A percentile compares a stretch with the other conserved stretches of the same genome.
These are phyloP conservation scores for Balearica regulorum DNA, from an alignment of 2,797 vertebrate species.

Conservation along the genomic window DNA sequence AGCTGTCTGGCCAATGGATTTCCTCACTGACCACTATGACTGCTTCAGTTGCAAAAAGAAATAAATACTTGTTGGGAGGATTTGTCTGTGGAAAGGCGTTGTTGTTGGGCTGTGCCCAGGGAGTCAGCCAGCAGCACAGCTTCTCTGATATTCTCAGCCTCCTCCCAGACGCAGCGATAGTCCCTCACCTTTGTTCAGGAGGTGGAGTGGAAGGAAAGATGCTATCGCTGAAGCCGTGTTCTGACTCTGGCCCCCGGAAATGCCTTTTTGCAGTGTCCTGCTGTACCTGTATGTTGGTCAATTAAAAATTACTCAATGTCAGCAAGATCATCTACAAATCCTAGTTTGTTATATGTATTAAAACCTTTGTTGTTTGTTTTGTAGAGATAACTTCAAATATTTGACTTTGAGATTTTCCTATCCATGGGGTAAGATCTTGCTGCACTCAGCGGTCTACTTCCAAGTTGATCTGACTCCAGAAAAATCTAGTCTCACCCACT, in stretches of 20 bases:
- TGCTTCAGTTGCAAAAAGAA: neutral
- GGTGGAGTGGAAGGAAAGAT: neutral
- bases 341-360: neutral
- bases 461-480: neutral
- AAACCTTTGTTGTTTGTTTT: neutral
- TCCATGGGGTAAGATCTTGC: neutral
- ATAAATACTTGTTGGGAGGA: neutral
- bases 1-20: neutral
- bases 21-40: neutral
- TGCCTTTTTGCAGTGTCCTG: neutral
- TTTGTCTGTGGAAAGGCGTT: neutral
- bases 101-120: neutral
- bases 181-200: fast-evolving
- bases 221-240: neutral
- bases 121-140: neutral
- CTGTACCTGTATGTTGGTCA: neutral
- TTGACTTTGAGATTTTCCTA: neutral
- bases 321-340: neutral
- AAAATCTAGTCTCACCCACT: neutral
- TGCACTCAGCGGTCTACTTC: neutral
- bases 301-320: neutral
- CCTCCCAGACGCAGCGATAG: fast-evolving
- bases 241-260: neutral
- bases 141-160: neutral
- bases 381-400: neutral